Evolutionary conservation across 1,140 invertebrate genomes (phyloP).

Genomic region (Maniola jurtina): DNA sequence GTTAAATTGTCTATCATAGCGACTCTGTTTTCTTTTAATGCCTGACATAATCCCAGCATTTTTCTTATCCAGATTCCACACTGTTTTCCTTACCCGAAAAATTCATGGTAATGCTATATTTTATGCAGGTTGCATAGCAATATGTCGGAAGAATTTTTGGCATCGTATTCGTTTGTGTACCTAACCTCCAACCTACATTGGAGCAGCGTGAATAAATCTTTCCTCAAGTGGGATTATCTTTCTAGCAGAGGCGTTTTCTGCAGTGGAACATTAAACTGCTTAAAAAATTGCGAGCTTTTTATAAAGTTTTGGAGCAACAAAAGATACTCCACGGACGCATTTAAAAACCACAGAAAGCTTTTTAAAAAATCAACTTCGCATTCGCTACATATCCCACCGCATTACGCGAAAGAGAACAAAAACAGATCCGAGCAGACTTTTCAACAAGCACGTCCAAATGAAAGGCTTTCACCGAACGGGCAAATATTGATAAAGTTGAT

Average conservation of each 20-base stretch:
- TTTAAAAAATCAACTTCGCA: slow-evolving; percentile 1
- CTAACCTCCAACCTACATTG: no score
- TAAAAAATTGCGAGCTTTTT: background rate
- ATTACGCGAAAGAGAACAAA: background rate
- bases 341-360: background rate
- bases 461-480: slow-evolving; percentile 17
- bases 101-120: no score
- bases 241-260: background rate
- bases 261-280: background rate
- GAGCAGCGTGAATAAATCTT: no score
- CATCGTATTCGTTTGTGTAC: no score
- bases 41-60: no score
- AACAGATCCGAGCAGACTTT: slow-evolving; percentile 22
- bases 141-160: no score
- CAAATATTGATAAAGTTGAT: slow-evolving; percentile 47
- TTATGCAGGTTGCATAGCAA: no score
- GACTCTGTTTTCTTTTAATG: no score
- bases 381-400: background rate
- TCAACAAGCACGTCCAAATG: background rate
- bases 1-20: no score
- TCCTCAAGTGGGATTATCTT: no score
- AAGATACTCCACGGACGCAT: background rate
- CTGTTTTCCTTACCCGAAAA: no score
- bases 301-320: background rate
- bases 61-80: no score